Percentiles rank a stretch among this genome's conserved stretches.
phyloP scores from a whole-genome alignment of 2,888 invertebrate species.

The Phymatocera aterrima region DNA sequence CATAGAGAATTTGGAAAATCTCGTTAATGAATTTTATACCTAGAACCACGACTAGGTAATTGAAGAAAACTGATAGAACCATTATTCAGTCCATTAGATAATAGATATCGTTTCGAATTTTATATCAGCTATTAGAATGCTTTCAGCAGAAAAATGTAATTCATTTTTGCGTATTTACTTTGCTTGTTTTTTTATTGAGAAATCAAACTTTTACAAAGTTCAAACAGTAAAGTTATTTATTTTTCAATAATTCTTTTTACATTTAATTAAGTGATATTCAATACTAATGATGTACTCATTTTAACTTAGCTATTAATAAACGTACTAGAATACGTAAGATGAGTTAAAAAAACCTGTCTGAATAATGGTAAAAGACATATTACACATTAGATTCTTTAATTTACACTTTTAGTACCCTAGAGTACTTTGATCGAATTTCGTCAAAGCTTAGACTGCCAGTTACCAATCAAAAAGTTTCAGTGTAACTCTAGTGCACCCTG shows the following conservation, averaged over 20 bases:
- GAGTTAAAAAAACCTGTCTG: conserved; percentile 10
- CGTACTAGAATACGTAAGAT: conserved; percentile 7
- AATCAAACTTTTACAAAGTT: conserved; percentile 30
- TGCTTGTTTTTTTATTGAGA: conserved; percentile 33
- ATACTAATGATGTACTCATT: conserved; percentile 11
- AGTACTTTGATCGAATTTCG: no score
- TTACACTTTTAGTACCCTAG: no score
- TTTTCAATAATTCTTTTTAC: no score
- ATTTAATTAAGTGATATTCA: conserved; percentile 30
- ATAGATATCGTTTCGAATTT: background rate
- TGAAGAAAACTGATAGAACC: background rate
- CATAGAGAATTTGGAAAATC: background rate
- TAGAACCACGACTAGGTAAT: background rate
- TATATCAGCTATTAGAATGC: background rate
- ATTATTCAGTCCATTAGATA: no score
- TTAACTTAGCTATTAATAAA: background rate
- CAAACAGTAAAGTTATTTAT: conserved; percentile 23
- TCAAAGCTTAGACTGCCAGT: no score
- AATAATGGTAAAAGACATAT: background rate
- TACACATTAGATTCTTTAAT: no score
- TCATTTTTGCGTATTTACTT: background rate
- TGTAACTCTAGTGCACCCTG: no score
- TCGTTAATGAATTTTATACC: background rate
- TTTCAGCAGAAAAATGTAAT: background rate
- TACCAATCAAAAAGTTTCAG: no score